Conservation (phyloP, 2,888 invertebrate genomes). For the Rotaria magnacalcarata region DNA sequence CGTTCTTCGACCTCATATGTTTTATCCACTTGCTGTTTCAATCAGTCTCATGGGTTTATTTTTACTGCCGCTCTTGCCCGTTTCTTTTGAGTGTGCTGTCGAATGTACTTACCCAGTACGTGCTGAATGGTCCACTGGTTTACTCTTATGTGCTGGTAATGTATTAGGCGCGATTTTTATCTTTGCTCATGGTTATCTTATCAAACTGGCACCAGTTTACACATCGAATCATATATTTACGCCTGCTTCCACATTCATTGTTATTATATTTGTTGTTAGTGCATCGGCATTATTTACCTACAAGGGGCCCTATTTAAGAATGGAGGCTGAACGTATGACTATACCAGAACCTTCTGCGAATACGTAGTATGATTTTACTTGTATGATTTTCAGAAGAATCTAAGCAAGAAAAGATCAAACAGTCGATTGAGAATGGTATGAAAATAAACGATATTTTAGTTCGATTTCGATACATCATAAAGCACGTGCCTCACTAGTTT, state of each 20-base stretch:
- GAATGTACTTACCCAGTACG: not conserved
- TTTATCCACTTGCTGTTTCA: not conserved
- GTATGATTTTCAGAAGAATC: too few species aligned
- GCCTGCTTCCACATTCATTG: not conserved
- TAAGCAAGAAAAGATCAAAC: too few species aligned
- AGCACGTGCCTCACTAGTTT: too few species aligned
- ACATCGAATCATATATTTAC: not conserved
- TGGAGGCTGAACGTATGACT: too few species aligned
- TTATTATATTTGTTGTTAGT: not conserved
- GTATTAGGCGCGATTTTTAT: not conserved
- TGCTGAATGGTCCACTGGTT: slow-evolving; percentile 11
- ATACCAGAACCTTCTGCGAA: too few species aligned
- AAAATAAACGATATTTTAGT: too few species aligned
- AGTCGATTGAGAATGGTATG: too few species aligned
- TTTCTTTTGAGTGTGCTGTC: not conserved
- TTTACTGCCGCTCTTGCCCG: not conserved
- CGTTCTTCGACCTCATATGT: slow-evolving; percentile 6
- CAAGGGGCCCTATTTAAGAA: not conserved
- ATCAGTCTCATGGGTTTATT: not conserved
- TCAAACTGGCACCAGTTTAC: not conserved
- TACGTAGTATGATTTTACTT: too few species aligned
- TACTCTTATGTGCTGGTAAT: not conserved
- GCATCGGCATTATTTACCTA: not conserved
- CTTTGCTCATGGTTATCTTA: not conserved
- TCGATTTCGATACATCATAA: too few species aligned